Conservation (phyloP, 2,888 invertebrate species). For the Platycnemis pennipes region DNA sequence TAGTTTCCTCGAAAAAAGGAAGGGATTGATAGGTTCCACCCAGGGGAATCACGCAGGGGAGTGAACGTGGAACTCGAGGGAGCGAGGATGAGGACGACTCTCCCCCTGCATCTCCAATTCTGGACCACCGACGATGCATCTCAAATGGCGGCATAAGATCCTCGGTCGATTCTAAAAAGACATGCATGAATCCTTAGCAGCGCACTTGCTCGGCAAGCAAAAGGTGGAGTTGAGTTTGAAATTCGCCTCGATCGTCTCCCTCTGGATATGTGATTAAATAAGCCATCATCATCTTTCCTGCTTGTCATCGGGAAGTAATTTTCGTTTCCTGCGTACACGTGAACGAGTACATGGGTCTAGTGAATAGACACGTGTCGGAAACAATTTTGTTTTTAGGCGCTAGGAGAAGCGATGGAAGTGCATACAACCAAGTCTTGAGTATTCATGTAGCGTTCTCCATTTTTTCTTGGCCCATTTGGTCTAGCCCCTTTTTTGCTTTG, state of each 20-base stretch:
- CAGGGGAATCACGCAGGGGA: neutral
- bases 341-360: neutral
- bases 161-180: neutral
- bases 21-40: neutral
- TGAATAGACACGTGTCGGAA: neutral
- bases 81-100: neutral
- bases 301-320: constrained; percentile 19
- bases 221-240: neutral
- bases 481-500: no score
- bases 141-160: neutral
- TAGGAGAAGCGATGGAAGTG: neutral
- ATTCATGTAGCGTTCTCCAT: neutral
- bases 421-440: neutral
- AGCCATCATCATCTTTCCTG: constrained; percentile 31
- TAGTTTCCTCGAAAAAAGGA: neutral
- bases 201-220: neutral
- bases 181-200: neutral
- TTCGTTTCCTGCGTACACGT: neutral
- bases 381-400: neutral
- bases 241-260: neutral
- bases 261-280: constrained; percentile 16
- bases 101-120: neutral
- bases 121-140: constrained; percentile 31
- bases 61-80: neutral
- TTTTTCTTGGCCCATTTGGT: no score